Evolutionary conservation across 1,140 invertebrate genomes (phyloP), one percentile per base, ranked within the genome.

Genomic region (Drosophila nebulosa): DNA sequence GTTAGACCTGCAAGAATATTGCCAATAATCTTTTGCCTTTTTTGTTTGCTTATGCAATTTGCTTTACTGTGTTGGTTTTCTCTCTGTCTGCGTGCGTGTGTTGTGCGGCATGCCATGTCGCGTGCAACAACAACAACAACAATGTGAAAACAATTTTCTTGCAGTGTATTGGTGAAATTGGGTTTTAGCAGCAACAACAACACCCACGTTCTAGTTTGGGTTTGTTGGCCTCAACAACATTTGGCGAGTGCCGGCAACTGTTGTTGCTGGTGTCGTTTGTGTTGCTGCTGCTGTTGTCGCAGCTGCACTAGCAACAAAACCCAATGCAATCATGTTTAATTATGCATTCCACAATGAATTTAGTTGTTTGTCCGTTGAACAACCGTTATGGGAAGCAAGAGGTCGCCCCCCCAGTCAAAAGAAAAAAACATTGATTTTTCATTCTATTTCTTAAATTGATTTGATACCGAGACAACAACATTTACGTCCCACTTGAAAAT

Each of bases 181-280:
- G 78, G 83, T 78, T 86, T 86, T 46, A 46, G 39, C 39, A 78
- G 78, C 39, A 46, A 14, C 39, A 46, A 46, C 70, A 88, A 81
- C 83, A 81, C 83, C 83, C 83, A 86, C 83, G 83, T 86, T 86
- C 83, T 83, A 86, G 79, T 79, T 86, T 61, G 65, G 53, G 83
- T 86, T 88, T 88, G 69, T 86, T 86, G 83, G 72, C 84, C 84
- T 39, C 78, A 53, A 72, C 51, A 46, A 72, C 51, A 46, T 39
- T 50, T 30, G 52, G 52, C 52, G 55, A 64, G 67, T 61, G 71
- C 63, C 71, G 71, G 70, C 55, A 56, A 39, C 51, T 32, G 60
- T 62, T 60, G 56, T 70, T 78, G 65, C 69, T 57, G 66, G n/a
- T n/a, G n/a, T n/a, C n/a, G n/a, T n/a, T n/a, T n/a, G 65, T 72